Base-by-base conservation (phyloP, 2,888 invertebrate genomes). In the Galeruca laticollis region DNA sequence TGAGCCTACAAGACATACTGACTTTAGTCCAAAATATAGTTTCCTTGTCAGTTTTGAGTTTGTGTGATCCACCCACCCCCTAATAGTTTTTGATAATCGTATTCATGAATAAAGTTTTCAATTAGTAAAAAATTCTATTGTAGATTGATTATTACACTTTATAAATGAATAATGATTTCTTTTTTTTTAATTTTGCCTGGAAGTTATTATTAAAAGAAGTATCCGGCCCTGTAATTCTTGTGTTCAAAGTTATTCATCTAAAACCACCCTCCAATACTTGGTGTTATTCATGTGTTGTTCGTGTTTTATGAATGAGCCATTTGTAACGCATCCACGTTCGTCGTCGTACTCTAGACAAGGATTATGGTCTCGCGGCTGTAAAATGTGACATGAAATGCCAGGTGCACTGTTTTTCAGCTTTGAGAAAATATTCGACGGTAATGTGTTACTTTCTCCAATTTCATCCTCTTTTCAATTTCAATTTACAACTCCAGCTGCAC, bases 291-390 rank as follows among this genome's bases (percentile, higher is more conserved):
- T 78, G 78, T 78, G 77, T 76, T 80, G 79, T 84, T 84, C 84
- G 83, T 84, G 84, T 85, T 85, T 84, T 84, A 84, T 83, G 84
- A 85, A 84, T 84, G 82, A 83, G 83, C 84, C 82, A 84, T 85
- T 85, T 84, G 84, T 84, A 85, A 79, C 78, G 77, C 79, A 79
- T 80, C 78, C 85, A 85, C 85, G 85, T 84, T 75, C 82, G 78
- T 81, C 82, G 83, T 83, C 83, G 80, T 82, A 82, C 84, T 79
- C 82, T 81, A 83, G 82, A 82, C 83, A 81, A 82, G 80, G 81
- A 82, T 83, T 83, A 83, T 80, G 81, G 80, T 82, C 79, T 79
- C 80, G 79, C 76, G 80, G 80, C 80, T 76, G 78, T 83, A 83
- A 84, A 84, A 82, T 83, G 83, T 82, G 81, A 79, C 77, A 80